These are phyloP conservation scores for Dolichopus griseipennis DNA, from an alignment of 2,888 invertebrate species.

Conservation along the genomic window DNA sequence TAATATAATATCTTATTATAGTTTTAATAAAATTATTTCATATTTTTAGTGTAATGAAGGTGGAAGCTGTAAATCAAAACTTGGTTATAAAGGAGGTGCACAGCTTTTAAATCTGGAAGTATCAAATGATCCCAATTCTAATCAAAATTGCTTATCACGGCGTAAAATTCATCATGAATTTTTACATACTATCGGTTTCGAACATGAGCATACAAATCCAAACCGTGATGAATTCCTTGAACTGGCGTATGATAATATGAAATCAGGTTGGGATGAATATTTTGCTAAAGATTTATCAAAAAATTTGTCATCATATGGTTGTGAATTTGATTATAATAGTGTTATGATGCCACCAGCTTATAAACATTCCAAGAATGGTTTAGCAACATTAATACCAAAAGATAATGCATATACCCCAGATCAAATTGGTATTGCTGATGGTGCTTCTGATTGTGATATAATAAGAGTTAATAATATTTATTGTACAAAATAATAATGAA, in stretches of 20 bases:
- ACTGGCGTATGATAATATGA: constrained; percentile 42
- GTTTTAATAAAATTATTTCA: too few relatives aligned
- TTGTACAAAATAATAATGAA: too few relatives aligned
- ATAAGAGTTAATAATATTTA: too few relatives aligned
- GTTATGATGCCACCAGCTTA: constrained; percentile 63
- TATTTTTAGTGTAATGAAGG: neutral
- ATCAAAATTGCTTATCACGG: neutral
- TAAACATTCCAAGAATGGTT: constrained; percentile 60
- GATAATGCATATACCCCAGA: constrained; percentile 27
- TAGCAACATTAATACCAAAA: constrained; percentile 55
- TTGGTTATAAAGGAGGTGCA: neutral
- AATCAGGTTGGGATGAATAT: constrained; percentile 54
- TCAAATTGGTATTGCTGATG: too few relatives aligned
- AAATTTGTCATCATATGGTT: constrained; percentile 52
- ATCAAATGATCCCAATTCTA: neutral
- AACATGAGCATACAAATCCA: constrained; percentile 63
- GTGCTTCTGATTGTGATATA: too few relatives aligned
- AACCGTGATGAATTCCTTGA: constrained; percentile 60
- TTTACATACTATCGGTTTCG: constrained; percentile 65
- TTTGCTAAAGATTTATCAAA: constrained; percentile 54
- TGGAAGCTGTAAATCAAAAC: neutral
- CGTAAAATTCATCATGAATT: constrained; percentile 51
- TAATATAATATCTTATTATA: too few relatives aligned
- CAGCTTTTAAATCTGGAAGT: neutral
- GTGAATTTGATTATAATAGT: constrained; percentile 62